Evolutionary conservation across 2,888 invertebrate species (phyloP).

Genomic region (Eulithis testata): DNA sequence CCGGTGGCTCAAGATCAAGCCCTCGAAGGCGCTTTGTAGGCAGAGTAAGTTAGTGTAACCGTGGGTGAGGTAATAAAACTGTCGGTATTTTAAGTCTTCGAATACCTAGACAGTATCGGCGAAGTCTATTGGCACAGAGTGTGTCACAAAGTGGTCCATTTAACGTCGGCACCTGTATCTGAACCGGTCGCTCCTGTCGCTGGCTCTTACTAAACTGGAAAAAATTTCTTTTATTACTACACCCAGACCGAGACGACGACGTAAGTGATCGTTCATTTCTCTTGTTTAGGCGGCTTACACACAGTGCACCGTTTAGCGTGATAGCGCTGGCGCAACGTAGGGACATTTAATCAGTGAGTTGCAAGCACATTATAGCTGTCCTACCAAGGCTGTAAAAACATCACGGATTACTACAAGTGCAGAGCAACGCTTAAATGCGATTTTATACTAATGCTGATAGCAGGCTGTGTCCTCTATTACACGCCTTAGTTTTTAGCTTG

Average conservation of each 20-base stretch:
- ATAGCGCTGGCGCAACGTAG: neutral
- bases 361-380: too few relatives aligned
- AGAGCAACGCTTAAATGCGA: too few relatives aligned
- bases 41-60: too few relatives aligned
- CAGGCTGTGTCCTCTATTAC: too few relatives aligned
- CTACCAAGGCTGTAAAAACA: neutral
- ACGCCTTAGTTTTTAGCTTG: too few relatives aligned
- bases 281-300: conserved; percentile 44
- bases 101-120: conserved; percentile 55
- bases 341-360: too few relatives aligned
- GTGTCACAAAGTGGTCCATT: conserved; percentile 61
- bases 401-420: neutral
- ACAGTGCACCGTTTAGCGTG: neutral
- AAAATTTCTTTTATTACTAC: conserved; percentile 62
- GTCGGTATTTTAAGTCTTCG: conserved; percentile 28
- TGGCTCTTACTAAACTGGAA: conserved; percentile 72
- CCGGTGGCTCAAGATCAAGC: neutral
- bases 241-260: conserved; percentile 51
- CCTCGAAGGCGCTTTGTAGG: neutral
- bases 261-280: conserved; percentile 53
- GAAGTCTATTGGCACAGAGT: conserved; percentile 55
- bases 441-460: too few relatives aligned
- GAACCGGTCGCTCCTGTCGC: conserved; percentile 71
- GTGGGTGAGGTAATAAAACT: neutral
- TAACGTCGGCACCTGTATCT: conserved; percentile 71